Percentiles rank a stretch among this genome's conserved stretches.
These are phyloP conservation scores for Brachynemurus nebulosus DNA, from an alignment of 2,888 invertebrate genomes.

Conservation along the genomic window DNA sequence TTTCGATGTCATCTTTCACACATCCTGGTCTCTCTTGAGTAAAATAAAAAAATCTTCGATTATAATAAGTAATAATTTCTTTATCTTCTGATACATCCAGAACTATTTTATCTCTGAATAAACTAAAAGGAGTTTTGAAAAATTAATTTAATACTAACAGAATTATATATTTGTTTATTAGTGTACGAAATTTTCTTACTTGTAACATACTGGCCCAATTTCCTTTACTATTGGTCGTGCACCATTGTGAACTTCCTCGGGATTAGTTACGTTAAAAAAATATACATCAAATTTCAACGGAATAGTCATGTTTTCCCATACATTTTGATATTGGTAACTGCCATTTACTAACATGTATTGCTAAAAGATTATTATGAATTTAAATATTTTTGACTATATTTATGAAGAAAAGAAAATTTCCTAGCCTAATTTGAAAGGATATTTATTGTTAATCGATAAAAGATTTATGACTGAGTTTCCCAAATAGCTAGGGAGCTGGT, in stretches of 20 bases:
- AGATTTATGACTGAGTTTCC: too few relatives aligned
- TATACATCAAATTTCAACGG: conserved; percentile 41
- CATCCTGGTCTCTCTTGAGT: not conserved
- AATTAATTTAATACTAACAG: conserved; percentile 3
- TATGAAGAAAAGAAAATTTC: too few relatives aligned
- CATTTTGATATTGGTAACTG: conserved; percentile 38
- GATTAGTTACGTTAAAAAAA: conserved; percentile 45
- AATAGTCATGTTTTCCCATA: conserved; percentile 44
- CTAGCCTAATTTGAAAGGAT: too few relatives aligned
- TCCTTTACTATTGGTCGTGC: conserved; percentile 40
- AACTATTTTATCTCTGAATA: not conserved
- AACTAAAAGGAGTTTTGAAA: not conserved
- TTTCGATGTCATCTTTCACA: not conserved
- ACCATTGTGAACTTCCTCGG: conserved; percentile 38
- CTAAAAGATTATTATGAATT: too few relatives aligned
- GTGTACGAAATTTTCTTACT: conserved; percentile 31
- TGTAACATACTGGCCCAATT: conserved; percentile 47
- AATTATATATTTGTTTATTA: not conserved
- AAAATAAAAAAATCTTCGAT: not conserved
- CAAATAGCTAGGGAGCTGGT: too few relatives aligned
- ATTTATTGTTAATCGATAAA: too few relatives aligned
- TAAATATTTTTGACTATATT: too few relatives aligned
- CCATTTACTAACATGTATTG: conserved; percentile 40
- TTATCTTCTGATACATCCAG: not conserved
- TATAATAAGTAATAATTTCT: not conserved